Conservation (phyloP, 92 coral and sea anemone species). For the Phenganax stokvisi region DNA sequence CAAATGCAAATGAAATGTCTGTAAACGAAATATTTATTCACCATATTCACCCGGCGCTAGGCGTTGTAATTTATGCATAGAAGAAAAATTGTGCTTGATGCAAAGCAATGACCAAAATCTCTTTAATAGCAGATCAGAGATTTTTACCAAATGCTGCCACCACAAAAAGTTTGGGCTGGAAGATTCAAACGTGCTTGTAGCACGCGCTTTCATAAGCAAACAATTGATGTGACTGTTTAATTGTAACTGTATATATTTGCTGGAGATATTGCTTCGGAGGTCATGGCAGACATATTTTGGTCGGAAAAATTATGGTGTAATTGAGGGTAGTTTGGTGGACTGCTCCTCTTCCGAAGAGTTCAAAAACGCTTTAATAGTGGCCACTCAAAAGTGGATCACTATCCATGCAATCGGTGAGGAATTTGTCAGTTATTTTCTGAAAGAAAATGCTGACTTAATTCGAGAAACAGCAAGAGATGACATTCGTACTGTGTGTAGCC, state of each 20-base stretch:
- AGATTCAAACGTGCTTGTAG: no score
- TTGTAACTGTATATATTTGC: background rate
- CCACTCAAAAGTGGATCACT: slow-evolving; percentile 37
- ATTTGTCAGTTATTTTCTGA: slow-evolving; percentile 41
- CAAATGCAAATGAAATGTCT: no score
- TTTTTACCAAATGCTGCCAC: no score
- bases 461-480: slow-evolving; percentile 51
- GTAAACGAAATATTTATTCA: no score
- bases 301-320: slow-evolving; percentile 16
- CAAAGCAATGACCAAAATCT: no score
- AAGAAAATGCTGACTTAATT: slow-evolving; percentile 40
- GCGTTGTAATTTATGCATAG: no score
- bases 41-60: no score
- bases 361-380: slow-evolving; percentile 30
- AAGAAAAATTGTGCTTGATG: no score
- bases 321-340: slow-evolving; percentile 43
- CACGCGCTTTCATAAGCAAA: no score
- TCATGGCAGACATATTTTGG: slow-evolving; percentile 47
- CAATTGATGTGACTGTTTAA: no score
- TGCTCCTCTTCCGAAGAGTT: slow-evolving; percentile 39
- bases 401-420: slow-evolving; percentile 44
- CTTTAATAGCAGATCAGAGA: no score
- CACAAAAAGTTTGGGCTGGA: no score
- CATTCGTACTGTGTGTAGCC: slow-evolving; percentile 57
- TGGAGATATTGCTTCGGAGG: slow-evolving; percentile 35